Conservation (phyloP, 2,797 vertebrate genomes). For the Spheniscus humboldti region DNA sequence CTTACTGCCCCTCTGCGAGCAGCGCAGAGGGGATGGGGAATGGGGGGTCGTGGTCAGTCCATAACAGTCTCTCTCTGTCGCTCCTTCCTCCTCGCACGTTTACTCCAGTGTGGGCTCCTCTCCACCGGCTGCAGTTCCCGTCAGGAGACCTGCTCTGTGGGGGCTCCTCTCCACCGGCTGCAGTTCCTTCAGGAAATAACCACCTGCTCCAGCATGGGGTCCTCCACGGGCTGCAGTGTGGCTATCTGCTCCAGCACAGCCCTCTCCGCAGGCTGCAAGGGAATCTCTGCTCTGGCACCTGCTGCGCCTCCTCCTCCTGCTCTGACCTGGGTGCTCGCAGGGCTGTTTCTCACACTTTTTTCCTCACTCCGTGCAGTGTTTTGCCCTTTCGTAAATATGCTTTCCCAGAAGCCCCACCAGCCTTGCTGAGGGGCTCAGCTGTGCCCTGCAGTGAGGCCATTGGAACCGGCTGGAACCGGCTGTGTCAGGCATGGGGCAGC, state of each 20-base stretch:
- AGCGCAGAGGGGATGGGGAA: accelerated
- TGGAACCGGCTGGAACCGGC: background rate
- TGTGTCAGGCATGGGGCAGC: background rate
- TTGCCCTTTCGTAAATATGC: background rate
- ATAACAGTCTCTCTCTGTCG: accelerated
- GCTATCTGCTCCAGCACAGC: background rate
- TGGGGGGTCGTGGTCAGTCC: background rate
- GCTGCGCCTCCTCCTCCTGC: background rate
- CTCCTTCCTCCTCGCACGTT: background rate
- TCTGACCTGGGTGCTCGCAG: background rate
- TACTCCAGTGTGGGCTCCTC: background rate
- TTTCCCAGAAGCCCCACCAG: background rate
- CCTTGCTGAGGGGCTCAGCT: too few species aligned
- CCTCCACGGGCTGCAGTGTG: background rate
- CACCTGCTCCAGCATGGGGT: background rate
- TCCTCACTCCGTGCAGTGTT: background rate
- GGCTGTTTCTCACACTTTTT: background rate
- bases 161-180: accelerated
- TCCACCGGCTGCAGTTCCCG: background rate
- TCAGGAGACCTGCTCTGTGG: background rate
- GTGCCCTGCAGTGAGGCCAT: background rate
- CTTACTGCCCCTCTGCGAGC: background rate
- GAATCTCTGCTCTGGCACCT: background rate
- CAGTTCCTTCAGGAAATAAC: background rate
- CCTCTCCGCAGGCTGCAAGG: background rate